Evolutionary conservation across 2,113 vertebrate genomes (phyloP).

Genomic region (Genyomyrus donnyi): DNA sequence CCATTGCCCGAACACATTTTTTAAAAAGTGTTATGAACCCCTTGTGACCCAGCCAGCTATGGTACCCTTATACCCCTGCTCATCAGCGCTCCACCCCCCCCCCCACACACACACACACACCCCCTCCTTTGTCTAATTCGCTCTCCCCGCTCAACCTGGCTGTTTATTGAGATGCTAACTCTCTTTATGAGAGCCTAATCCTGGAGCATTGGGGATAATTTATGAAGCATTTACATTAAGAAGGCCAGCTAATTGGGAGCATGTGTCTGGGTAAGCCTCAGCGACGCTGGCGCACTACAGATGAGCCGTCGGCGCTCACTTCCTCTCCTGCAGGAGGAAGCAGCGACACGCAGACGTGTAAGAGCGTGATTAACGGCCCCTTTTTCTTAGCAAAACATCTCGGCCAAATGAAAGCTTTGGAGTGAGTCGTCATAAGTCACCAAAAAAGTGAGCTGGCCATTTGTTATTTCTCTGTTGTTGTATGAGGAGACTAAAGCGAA

Average conservation of each 20-base stretch:
- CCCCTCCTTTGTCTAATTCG: conserved; percentile 70
- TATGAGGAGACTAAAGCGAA: not conserved
- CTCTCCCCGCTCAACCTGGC: conserved; percentile 66
- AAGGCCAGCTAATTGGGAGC: conserved; percentile 98
- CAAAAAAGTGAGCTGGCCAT: not conserved
- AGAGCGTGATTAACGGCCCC: not conserved
- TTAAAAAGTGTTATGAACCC: not conserved
- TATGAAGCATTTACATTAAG: conserved; percentile 99
- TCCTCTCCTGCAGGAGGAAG: conserved; percentile 1
- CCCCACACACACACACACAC: not conserved
- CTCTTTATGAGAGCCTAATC: conserved; percentile 98
- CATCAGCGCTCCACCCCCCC: not conserved
- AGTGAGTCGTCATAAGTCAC: not conserved
- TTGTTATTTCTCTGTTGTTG: not conserved
- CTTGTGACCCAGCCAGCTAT: not conserved
- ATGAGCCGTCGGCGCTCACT: conserved; percentile 56
- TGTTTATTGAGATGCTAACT: conserved; percentile 97
- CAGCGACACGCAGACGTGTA: not conserved
- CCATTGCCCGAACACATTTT: not conserved
- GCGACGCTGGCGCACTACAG: conserved; percentile 76
- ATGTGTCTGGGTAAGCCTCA: conserved; percentile 92
- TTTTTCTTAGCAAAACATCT: not conserved
- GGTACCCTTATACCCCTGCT: not conserved
- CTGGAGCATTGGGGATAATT: conserved; percentile 89
- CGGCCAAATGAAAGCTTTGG: not conserved